These are phyloP conservation scores for Myotis findleyi DNA, from an alignment of 2,797 vertebrate genomes.

Conservation along the genomic window DNA sequence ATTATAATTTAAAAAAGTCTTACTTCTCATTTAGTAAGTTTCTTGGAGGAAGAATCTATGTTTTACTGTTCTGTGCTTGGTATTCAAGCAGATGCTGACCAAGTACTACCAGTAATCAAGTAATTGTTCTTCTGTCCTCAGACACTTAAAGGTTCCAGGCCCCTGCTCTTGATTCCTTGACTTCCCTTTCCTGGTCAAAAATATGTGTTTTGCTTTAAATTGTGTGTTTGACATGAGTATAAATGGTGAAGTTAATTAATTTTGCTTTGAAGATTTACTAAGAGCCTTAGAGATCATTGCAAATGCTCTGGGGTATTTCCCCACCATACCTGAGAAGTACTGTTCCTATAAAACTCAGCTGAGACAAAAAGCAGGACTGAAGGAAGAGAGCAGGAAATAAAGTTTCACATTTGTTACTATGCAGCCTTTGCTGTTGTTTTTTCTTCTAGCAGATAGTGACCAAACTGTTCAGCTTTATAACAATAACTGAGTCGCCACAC, in stretches of 20 bases:
- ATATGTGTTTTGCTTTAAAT: not conserved
- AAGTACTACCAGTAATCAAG: not conserved
- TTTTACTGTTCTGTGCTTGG: not conserved
- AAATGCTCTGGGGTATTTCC: not conserved
- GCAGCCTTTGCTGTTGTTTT: not conserved
- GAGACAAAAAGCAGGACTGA: not conserved
- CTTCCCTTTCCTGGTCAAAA: not conserved
- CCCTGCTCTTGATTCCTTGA: not conserved
- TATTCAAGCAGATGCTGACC: not conserved
- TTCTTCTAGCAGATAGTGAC: not conserved
- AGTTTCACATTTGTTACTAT: not conserved
- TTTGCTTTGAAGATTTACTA: not conserved
- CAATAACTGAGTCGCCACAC: not conserved
- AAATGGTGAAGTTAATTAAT: constrained; percentile 18
- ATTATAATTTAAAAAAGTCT: not conserved
- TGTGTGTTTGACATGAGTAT: not conserved
- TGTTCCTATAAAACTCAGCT: not conserved
- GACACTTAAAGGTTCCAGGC: not conserved
- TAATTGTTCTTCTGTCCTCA: not conserved
- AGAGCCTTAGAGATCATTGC: not conserved
- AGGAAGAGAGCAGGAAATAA: not conserved
- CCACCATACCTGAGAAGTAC: not conserved
- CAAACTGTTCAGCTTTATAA: not conserved
- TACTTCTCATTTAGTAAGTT: not conserved
- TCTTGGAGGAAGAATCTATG: not conserved